These are phyloP conservation scores for Chondrosia reniformis DNA, from an alignment of 37 sponge, comb jelly and placozoan species.

Conservation along the genomic window DNA sequence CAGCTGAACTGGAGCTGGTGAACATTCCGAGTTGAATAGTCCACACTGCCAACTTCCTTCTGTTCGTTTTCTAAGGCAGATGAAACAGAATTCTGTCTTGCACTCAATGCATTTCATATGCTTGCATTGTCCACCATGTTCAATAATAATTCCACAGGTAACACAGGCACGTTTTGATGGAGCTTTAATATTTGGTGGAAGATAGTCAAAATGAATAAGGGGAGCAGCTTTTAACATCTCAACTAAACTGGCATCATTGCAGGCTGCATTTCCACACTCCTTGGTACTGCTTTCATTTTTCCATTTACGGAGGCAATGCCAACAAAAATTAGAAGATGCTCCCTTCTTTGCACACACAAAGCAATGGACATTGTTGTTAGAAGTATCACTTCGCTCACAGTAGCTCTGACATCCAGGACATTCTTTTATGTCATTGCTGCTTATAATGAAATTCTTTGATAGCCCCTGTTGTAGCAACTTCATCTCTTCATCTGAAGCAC, in stretches of 20 bases:
- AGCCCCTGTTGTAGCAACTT: conserved; percentile 5
- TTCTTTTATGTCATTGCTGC: conserved; percentile 27
- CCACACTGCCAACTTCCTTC: conserved; percentile 46
- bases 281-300: conserved; percentile 10
- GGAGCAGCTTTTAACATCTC: conserved; percentile 24
- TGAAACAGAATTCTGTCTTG: conserved; percentile 43
- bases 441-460: conserved; percentile 27
- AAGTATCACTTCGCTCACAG: conserved; percentile 26
- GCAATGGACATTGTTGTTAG: conserved; percentile 24
- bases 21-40: conserved; percentile 22
- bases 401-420: conserved; percentile 41
- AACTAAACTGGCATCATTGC: conserved; percentile 18
- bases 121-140: conserved; percentile 43
- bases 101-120: conserved; percentile 55
- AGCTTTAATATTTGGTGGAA: conserved; percentile 16
- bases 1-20: conserved; percentile 30
- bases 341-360: conserved; percentile 35
- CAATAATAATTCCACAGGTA: conserved; percentile 43
- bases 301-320: conserved; percentile 38
- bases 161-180: conserved; percentile 48
- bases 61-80: conserved; percentile 25
- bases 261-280: conserved; percentile 37
- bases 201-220: conserved; percentile 4
- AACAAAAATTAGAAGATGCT: conserved; percentile 29
- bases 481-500: conserved; percentile 20